Base-by-base conservation (phyloP, 1,140 invertebrate genomes). In the Drosophila insularis region DNA sequence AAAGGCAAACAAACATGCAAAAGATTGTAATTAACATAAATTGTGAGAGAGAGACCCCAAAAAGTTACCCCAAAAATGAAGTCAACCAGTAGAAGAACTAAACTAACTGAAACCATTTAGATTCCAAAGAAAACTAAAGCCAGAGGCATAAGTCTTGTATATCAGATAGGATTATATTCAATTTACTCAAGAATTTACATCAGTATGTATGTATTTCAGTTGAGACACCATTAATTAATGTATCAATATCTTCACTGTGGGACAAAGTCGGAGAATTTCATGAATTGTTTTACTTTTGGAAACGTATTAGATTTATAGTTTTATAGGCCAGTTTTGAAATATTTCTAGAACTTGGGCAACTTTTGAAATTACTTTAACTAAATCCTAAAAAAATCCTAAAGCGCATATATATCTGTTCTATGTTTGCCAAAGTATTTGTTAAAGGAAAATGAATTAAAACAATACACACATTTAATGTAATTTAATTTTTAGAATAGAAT, bases 21-120 rank as follows among this genome's bases (percentile, higher is more conserved):
- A 73, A 82, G 79, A 78, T 89, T 84, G 84, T 89, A 87, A 87
- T 87, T 87, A 87, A 84, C 84, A 87, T 87, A 80, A 87, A 89
- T 89, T 87, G 43, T 11, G 17, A 50, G 19, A 21, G 19, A 50
- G 17, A 50, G 43, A 21, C 19, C 43, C 43, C 17, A 50, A 27
- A 27, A 27, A 21, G 43, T 7, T 50, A 50, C 43, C 43, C 43
- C 43, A 50, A 50, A 50, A 50, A 50, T 50, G 43, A 50, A 50
- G 43, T 11, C 43, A 50, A 11, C 17, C 43, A 10, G 17, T 21
- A 13, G 43, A 11, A 50, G 17, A 50, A 50, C 43, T 50, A 21
- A 50, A 50, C 43, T 50, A 50, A 50, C 43, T 21, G 13, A 50
- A 50, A 50, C 19, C 43, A 46, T 17, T 46, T 46, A 46, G 43